These are phyloP conservation scores for Spea bombifrons DNA, from an alignment of 2,113 vertebrate genomes.

Conservation along the genomic window DNA sequence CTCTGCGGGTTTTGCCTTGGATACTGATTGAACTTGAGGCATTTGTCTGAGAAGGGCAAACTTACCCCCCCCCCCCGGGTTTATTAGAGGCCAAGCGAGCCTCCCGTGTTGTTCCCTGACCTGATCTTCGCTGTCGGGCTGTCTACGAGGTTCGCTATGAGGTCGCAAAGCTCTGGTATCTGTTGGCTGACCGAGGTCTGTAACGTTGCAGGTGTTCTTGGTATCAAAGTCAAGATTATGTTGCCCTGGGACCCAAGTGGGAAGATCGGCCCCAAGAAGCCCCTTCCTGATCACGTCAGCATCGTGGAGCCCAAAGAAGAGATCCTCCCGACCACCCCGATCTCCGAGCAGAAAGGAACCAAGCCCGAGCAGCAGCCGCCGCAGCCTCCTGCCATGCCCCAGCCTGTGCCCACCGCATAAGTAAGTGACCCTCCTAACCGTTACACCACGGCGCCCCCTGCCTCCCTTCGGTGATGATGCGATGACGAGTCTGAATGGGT, in stretches of 20 bases:
- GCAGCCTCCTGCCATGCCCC: constrained; percentile 89
- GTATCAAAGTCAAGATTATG: constrained; percentile 99
- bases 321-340: constrained; percentile 88
- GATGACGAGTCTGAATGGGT: constrained; percentile 78
- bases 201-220: constrained; percentile 80
- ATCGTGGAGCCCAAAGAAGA: constrained; percentile 95
- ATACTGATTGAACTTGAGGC: constrained; percentile 75
- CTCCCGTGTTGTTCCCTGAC: neutral
- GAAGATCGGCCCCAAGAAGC: constrained; percentile 98
- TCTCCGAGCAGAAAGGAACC: constrained; percentile 96
- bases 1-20: constrained; percentile 54
- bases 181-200: neutral
- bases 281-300: constrained; percentile 92
- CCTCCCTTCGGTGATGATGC: constrained; percentile 77
- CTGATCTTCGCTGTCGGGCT: neutral
- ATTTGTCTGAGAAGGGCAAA: constrained; percentile 85
- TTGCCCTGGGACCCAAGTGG: constrained; percentile 98
- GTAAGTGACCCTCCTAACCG: neutral
- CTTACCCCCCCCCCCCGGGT: neutral
- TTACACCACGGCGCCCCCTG: too few relatives aligned
- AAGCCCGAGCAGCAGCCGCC: constrained; percentile 92
- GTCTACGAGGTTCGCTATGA: neutral
- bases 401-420: constrained; percentile 88
- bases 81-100: neutral
- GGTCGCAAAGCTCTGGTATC: neutral